A percentile compares a stretch with the other conserved stretches of the same genome.
phyloP scores from a whole-genome alignment of 2,888 invertebrate species.

The Rhopalosiphum nymphaeae region DNA sequence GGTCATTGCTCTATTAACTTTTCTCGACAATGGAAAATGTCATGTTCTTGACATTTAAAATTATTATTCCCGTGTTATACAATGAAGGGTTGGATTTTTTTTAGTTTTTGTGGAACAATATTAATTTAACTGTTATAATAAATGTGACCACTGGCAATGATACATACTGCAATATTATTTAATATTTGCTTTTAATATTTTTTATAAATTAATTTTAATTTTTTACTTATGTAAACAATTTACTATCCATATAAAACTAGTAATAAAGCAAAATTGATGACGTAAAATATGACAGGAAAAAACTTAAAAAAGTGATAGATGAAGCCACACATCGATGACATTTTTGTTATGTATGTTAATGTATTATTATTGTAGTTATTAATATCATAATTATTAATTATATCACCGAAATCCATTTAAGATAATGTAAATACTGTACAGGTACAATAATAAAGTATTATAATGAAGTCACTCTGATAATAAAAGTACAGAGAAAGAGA shows the following conservation, averaged over 20 bases:
- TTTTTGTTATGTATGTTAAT: background rate
- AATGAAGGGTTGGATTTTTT: background rate
- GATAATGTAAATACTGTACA: background rate
- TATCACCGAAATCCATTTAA: background rate
- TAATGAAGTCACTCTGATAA: background rate
- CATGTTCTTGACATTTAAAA: constrained; percentile 18
- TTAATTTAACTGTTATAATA: background rate
- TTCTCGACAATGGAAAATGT: background rate
- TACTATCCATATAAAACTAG: background rate
- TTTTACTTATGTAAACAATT: background rate
- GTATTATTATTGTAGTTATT: background rate
- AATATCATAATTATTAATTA: background rate
- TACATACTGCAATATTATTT: background rate
- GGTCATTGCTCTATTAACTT: background rate
- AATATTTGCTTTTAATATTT: background rate
- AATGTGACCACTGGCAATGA: background rate
- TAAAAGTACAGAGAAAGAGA: background rate
- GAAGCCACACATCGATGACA: background rate
- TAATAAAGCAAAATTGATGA: background rate
- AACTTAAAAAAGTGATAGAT: background rate
- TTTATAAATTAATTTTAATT: background rate
- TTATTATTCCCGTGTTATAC: background rate
- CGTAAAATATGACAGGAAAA: background rate
- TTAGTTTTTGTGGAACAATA: background rate
- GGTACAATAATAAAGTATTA: background rate